A percentile compares a stretch with the other conserved stretches of the same genome.
phyloP scores from a whole-genome alignment of 2,888 invertebrate species.

The Orthosia gothica region DNA sequence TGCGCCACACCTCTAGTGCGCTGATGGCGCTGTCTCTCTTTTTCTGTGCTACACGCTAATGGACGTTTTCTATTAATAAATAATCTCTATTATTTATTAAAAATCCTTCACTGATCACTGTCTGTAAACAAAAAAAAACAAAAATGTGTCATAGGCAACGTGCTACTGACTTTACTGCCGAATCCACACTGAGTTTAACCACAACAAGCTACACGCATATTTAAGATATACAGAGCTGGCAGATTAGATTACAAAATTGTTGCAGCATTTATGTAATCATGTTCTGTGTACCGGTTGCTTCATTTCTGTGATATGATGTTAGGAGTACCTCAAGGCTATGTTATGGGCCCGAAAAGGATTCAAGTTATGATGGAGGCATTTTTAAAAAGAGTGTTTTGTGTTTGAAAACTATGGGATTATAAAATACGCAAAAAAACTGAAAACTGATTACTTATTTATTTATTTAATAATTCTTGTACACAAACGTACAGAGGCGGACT shows the following conservation, averaged over 20 bases:
- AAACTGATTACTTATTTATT: too few relatives aligned
- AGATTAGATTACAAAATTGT: not conserved
- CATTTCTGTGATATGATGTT: not conserved
- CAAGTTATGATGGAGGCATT: not conserved
- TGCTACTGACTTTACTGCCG: not conserved
- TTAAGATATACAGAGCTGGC: not conserved
- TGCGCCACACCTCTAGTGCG: too few relatives aligned
- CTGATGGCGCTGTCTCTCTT: too few relatives aligned
- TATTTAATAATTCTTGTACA: too few relatives aligned
- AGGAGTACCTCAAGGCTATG: not conserved
- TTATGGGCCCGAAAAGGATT: not conserved
- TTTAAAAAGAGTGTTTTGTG: not conserved
- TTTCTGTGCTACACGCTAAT: too few relatives aligned
- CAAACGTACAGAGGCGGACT: too few relatives aligned
- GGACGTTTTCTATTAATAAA: too few relatives aligned
- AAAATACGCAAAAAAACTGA: too few relatives aligned
- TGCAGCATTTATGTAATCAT: not conserved
- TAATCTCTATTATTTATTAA: too few relatives aligned
- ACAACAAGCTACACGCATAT: not conserved
- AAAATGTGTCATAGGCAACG: not conserved
- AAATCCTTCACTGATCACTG: not conserved
- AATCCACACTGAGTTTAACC: slow-evolving; percentile 13
- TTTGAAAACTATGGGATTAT: not conserved
- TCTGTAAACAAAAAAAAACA: slow-evolving; percentile 11
- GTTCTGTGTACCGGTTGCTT: not conserved